phyloP scores from a whole-genome alignment of 2,888 invertebrate species.

The Folsomia candida region DNA sequence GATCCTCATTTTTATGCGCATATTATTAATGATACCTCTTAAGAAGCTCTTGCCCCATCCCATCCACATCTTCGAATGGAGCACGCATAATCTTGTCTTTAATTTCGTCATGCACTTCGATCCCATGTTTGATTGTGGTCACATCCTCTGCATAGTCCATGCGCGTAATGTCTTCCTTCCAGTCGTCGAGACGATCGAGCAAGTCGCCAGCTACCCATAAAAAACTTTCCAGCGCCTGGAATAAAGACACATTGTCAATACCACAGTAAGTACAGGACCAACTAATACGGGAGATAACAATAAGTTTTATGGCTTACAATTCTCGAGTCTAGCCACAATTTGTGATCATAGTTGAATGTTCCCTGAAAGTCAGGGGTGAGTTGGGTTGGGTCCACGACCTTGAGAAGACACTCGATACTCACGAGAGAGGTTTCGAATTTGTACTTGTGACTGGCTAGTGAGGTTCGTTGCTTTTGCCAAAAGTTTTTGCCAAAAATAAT shows the following conservation, averaged over 20 bases:
- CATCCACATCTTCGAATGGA: conserved; percentile 89
- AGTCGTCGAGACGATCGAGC: conserved; percentile 84
- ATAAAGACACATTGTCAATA: conserved; percentile 22
- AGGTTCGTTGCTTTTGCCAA: conserved; percentile 98
- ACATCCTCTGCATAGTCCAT: conserved; percentile 95
- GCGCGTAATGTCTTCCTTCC: conserved; percentile 87
- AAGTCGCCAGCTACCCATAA: conserved; percentile 94
- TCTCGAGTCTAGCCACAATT: conserved; percentile 94
- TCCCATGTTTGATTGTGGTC: conserved; percentile 81
- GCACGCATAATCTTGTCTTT: conserved; percentile 90
- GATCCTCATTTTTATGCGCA: conserved; percentile 14
- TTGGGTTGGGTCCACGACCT: conserved; percentile 89
- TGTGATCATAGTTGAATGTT: conserved; percentile 88
- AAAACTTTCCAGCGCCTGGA: conserved; percentile 84
- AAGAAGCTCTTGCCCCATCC: conserved; percentile 72
- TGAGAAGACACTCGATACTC: conserved; percentile 88
- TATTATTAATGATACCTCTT: conserved; percentile 55
- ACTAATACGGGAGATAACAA: neutral
- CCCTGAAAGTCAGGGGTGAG: conserved; percentile 92
- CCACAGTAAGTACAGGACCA: neutral
- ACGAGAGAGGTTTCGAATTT: conserved; percentile 99
- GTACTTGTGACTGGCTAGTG: conserved; percentile 95
- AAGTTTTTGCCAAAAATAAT: conserved; percentile 99
- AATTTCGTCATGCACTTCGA: conserved; percentile 90
- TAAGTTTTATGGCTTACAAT: conserved; percentile 61